Evolutionary conservation across 2,888 invertebrate species (phyloP), one percentile per base, ranked within the genome.

Genomic region (Copidosoma aretas): DNA sequence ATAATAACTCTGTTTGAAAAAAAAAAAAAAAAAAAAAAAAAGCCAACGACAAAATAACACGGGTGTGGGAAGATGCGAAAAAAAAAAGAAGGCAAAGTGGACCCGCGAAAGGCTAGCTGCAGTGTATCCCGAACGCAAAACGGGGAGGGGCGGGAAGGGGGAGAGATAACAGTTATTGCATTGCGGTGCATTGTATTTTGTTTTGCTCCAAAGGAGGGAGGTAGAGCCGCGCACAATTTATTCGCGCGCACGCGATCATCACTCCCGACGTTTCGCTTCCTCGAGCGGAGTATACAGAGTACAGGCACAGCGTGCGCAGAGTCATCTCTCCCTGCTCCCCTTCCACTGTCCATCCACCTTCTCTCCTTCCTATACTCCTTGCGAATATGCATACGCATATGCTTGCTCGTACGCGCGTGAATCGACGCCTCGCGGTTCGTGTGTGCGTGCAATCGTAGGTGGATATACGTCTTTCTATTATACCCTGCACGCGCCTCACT

Each of bases 401-500:
- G 19, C 39, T 17, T 49, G 68, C 67, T 68, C 57, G 65, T 63
- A 65, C 63, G 66, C 67, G 71, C 69, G 71, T 73, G 64, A 74
- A 74, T 74, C 74, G 73, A 74, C 75, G 73, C 73, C 60, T 61
- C 56, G 54, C 39, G 22, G 52, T 72, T 72, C 69, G 71, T 60
- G 73, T 75, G 71, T 73, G 68, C 69, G 73, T 73, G 73, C 74
- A 73, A 75, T 75, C 76, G 76, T 74, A 73, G 76, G 76, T 75
- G 76, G 76, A 75, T 73, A 32, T 8, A 32, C 8, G 75, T 75
- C 76, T 75, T 75, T 73, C 74, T 75, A 76, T 75, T 75, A 76
- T 76, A 75, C 49, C 66, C 68, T n/a, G n/a, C 71, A 68, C 70
- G 43, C 54, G 32, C 46, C 43, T 74, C 70, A 72, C 65, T 73